phyloP scores from a whole-genome alignment of 2,113 vertebrate genomes.

The Leptosomus discolor region DNA sequence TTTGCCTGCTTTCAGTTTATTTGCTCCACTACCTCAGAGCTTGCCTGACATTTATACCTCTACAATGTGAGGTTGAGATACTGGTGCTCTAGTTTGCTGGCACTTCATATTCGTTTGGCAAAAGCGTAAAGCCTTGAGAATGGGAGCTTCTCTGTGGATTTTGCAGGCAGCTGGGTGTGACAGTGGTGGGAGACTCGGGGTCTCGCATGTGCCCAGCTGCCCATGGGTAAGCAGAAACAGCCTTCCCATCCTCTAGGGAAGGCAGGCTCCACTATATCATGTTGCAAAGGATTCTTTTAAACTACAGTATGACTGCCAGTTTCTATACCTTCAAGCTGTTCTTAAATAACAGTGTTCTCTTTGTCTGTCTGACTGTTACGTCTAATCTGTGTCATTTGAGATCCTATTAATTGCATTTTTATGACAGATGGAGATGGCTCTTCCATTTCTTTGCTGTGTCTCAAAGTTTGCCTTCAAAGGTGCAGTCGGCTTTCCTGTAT shows the following conservation, averaged over 20 bases:
- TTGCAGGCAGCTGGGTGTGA: neutral
- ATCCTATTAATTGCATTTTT: neutral
- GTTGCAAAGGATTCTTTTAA: neutral
- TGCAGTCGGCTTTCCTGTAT: neutral
- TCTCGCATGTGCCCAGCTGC: rapidly evolving
- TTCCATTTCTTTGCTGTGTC: neutral
- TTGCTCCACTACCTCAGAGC: neutral
- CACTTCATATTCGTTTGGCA: neutral
- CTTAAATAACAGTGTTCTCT: neutral
- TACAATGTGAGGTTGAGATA: neutral
- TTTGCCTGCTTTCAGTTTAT: neutral
- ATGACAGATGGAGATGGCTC: neutral
- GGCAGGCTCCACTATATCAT: neutral
- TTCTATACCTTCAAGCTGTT: neutral
- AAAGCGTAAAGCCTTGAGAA: neutral
- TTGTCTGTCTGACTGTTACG: neutral
- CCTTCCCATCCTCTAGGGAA: neutral
- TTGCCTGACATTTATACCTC: neutral
- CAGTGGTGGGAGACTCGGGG: too few relatives aligned
- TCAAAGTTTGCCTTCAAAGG: neutral
- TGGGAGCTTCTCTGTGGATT: neutral
- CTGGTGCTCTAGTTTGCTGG: neutral
- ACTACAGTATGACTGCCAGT: neutral
- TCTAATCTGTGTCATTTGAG: neutral
- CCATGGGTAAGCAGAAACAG: neutral